phyloP scores from a whole-genome alignment of 2,888 invertebrate species.

The Patella depressa region DNA sequence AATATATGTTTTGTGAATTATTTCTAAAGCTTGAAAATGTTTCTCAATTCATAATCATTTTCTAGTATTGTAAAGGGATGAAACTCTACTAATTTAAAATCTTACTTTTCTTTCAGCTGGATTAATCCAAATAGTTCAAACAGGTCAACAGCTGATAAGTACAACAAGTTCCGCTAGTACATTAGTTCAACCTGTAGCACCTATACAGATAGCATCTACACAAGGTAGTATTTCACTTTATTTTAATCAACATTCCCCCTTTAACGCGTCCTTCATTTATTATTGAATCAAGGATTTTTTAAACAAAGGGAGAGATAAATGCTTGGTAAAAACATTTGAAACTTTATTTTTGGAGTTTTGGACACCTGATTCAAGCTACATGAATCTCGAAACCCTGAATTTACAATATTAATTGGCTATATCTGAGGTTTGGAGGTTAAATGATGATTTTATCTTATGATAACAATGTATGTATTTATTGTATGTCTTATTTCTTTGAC shows the following conservation, averaged over 20 bases:
- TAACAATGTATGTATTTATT: no score
- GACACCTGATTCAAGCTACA: conserved; percentile 10
- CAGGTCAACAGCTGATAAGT: conserved; percentile 77
- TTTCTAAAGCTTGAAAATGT: background rate
- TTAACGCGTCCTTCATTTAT: background rate
- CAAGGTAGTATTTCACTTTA: background rate
- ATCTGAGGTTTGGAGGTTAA: no score
- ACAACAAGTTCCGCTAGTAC: conserved; percentile 36
- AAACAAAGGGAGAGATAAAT: background rate
- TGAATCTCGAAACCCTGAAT: no score
- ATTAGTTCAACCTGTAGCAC: conserved; percentile 34
- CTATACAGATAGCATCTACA: conserved; percentile 23
- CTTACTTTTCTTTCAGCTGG: conserved; percentile 48
- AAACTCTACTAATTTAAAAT: conserved; percentile 5
- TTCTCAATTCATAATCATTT: background rate
- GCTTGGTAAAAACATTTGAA: background rate
- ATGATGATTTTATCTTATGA: no score
- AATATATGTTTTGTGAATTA: background rate
- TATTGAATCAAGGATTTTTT: background rate
- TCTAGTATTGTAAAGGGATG: background rate
- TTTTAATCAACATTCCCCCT: background rate
- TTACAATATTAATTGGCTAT: no score
- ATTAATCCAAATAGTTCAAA: conserved; percentile 80
- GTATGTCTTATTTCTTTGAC: no score
- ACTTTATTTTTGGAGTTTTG: background rate